A percentile compares a stretch with the other conserved stretches of the same genome.
Evolutionary conservation across 2,113 vertebrate genomes (phyloP).

Genomic region (Drymodes brunneopygia): DNA sequence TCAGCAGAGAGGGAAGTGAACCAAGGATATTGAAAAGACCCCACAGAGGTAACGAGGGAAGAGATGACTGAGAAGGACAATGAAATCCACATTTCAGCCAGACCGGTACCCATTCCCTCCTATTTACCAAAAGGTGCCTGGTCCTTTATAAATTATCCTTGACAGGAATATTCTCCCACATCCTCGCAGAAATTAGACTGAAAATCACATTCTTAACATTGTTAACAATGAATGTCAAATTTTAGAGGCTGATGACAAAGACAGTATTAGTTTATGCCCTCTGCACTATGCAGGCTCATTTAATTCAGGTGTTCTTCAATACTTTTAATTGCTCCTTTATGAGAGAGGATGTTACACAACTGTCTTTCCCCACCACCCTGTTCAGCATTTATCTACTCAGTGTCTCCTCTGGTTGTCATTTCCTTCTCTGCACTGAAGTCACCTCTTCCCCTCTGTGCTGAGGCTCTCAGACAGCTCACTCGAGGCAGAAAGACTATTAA

Average conservation of each 20-base stretch:
- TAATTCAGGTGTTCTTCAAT: not conserved
- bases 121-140: not conserved
- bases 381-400: not conserved
- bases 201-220: not conserved
- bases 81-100: not conserved
- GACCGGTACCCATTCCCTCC: not conserved
- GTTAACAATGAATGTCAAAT: not conserved
- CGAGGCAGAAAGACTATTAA: not conserved
- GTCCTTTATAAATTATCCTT: not conserved
- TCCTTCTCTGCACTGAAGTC: not conserved
- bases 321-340: not conserved
- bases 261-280: not conserved
- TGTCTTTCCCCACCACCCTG: not conserved
- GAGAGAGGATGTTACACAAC: not conserved
- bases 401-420: not conserved
- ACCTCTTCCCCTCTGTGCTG: not conserved
- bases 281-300: not conserved
- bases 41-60: not conserved
- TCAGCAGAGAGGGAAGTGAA: not conserved
- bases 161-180: not conserved
- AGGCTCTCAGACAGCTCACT: not conserved
- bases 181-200: not conserved
- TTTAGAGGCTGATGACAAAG: not conserved
- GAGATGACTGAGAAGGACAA: not conserved
- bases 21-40: not conserved